These are phyloP conservation scores for Syngnathus scovelli DNA, from an alignment of 2,113 vertebrate genomes.

Conservation along the genomic window DNA sequence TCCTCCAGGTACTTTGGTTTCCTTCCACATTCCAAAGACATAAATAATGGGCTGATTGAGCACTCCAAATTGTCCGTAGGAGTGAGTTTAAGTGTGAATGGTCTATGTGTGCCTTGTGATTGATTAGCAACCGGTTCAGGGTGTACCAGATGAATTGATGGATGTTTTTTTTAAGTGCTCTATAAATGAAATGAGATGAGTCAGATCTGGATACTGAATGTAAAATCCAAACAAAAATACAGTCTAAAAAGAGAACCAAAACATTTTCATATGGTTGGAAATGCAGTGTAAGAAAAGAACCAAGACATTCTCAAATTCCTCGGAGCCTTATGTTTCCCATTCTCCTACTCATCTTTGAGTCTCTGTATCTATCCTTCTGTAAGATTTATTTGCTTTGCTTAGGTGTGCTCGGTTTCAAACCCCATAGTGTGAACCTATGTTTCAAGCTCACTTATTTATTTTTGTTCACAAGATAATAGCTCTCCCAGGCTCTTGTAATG, in stretches of 20 bases:
- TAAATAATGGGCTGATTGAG: too few relatives aligned
- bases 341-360: not conserved
- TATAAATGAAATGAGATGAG: not conserved
- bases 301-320: not conserved
- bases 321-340: not conserved
- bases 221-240: not conserved
- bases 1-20: too few relatives aligned
- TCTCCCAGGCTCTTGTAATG: not conserved
- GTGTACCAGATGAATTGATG: too few relatives aligned
- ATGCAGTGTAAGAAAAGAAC: not conserved
- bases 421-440: not conserved
- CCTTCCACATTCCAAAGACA: too few relatives aligned
- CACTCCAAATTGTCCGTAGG: too few relatives aligned
- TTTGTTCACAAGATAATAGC: constrained; percentile 1
- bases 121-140: too few relatives aligned
- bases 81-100: too few relatives aligned
- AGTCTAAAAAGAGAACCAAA: not conserved
- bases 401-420: not conserved
- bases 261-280: not conserved
- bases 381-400: constrained; percentile 7
- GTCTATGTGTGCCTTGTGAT: too few relatives aligned
- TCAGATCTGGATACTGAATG: too few relatives aligned
- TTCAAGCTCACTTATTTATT: not conserved
- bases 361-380: not conserved
- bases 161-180: too few relatives aligned